Evolutionary conservation across 2,888 invertebrate genomes (phyloP).

Genomic region (Euspilapteryx auroguttella): DNA sequence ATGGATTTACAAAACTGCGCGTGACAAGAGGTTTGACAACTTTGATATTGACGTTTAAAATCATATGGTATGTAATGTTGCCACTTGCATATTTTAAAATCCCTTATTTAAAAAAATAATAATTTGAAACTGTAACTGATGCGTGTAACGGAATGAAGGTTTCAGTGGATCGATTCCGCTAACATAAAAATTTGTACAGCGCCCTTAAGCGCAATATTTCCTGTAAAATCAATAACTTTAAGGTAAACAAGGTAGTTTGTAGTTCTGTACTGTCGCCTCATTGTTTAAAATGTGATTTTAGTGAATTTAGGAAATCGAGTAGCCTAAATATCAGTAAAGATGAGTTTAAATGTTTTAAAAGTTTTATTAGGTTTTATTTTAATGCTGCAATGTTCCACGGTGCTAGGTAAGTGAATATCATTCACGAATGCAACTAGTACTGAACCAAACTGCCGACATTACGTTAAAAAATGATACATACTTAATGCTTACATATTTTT

Average conservation of each 20-base stretch:
- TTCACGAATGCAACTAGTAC: no score
- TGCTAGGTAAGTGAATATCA: no score
- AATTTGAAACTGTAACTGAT: neutral
- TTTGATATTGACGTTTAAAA: no score
- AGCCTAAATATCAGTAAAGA: no score
- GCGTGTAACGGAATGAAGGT: constrained; percentile 1
- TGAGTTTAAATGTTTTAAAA: no score
- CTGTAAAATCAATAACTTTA: constrained; percentile 1
- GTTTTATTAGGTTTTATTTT: no score
- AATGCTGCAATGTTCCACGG: no score
- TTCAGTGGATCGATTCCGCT: constrained; percentile 2
- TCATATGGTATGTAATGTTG: neutral
- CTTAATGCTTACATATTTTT: constrained; percentile 1
- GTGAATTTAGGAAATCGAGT: no score
- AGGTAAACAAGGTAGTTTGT: constrained; percentile 4
- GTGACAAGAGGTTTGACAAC: constrained; percentile 1
- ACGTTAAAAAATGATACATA: neutral
- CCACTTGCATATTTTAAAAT: neutral
- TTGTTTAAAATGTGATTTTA: no score
- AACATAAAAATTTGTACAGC: no score
- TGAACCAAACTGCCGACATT: neutral
- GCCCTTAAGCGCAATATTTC: no score
- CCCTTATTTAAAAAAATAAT: neutral
- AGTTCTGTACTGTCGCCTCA: no score
- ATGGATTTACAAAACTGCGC: constrained; percentile 20